These are phyloP conservation scores for Halcyon malimbica DNA, from an alignment of 2,113 vertebrate species.

Conservation along the genomic window DNA sequence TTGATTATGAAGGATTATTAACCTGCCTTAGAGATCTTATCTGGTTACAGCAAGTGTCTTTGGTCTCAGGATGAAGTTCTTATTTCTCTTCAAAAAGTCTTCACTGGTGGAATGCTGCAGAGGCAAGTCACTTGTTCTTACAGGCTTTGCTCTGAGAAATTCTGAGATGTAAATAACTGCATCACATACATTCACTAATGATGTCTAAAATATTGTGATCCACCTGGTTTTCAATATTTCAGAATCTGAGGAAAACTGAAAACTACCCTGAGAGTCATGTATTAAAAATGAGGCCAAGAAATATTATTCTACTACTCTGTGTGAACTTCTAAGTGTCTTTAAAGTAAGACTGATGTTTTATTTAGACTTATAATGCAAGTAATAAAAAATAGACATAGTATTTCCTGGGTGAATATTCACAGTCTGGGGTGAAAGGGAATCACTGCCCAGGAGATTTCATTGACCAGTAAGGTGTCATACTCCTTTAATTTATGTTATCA, in stretches of 20 bases:
- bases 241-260: not conserved
- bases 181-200: fast-evolving
- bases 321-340: not conserved
- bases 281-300: not conserved
- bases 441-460: not conserved
- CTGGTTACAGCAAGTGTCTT: not conserved
- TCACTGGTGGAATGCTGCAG: not conserved
- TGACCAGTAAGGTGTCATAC: not conserved
- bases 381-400: not conserved
- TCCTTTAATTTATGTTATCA: not conserved
- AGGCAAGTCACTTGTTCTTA: not conserved
- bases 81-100: not conserved
- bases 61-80: not conserved
- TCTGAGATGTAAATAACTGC: not conserved
- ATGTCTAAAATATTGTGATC: not conserved
- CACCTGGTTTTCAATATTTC: not conserved
- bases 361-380: not conserved
- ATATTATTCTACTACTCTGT: not conserved
- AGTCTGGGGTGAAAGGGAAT: not conserved
- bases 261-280: not conserved
- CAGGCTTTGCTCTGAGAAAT: not conserved
- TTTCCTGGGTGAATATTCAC: not conserved
- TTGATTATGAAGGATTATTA: not conserved
- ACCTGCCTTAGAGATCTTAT: not conserved
- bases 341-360: not conserved